Conservation (phyloP, 2,113 vertebrate genomes). For the Nestor notabilis region DNA sequence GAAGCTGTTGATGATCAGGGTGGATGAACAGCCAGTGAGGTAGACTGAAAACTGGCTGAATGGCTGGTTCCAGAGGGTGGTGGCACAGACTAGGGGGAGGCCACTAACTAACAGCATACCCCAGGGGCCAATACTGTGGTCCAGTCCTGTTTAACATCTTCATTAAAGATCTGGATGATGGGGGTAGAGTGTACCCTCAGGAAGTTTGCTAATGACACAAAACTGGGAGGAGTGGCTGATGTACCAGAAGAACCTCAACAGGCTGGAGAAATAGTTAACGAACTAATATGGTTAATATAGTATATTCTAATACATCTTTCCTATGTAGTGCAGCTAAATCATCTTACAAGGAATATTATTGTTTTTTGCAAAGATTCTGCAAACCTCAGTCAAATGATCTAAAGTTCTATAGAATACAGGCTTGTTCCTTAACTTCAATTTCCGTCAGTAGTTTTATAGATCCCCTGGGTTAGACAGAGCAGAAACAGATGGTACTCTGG, state of each 20-base stretch:
- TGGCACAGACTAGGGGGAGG: neutral
- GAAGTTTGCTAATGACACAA: neutral
- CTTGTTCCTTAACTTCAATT: constrained; percentile 72
- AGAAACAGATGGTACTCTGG: constrained; percentile 70
- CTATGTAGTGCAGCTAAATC: constrained; percentile 18
- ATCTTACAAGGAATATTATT: constrained; percentile 44
- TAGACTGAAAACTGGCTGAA: neutral
- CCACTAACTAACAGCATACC: neutral
- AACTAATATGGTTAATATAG: constrained; percentile 6
- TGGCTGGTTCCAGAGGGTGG: neutral
- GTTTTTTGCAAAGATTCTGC: constrained; percentile 59
- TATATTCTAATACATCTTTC: constrained; percentile 36
- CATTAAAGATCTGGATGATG: neutral
- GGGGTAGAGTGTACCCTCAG: neutral
- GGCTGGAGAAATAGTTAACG: constrained; percentile 4
- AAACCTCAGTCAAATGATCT: constrained; percentile 67
- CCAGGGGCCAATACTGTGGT: neutral
- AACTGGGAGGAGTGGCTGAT: neutral
- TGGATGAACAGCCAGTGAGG: neutral
- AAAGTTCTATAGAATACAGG: constrained; percentile 70
- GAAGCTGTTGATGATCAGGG: neutral
- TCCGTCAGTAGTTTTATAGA: constrained; percentile 73
- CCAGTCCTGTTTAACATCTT: neutral
- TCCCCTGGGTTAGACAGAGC: constrained; percentile 58
- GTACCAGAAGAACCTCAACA: neutral